A percentile compares a stretch with the other conserved stretches of the same genome.
These are phyloP conservation scores for Lasiommata megera DNA, from an alignment of 2,888 invertebrate species.

Conservation along the genomic window DNA sequence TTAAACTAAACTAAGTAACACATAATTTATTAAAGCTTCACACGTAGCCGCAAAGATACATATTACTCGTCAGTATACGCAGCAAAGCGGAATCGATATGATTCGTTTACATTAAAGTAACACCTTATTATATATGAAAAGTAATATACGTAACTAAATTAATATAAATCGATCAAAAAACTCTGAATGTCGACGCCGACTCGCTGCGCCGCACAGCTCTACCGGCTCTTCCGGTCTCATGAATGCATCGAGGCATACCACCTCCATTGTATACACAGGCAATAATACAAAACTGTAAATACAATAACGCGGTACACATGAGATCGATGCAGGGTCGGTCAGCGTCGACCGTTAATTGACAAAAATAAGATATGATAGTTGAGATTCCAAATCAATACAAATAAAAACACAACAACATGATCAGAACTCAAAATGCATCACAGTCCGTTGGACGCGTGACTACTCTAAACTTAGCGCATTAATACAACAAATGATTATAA, in stretches of 20 bases:
- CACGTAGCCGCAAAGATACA: neutral
- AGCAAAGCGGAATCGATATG: neutral
- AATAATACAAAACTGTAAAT: no score
- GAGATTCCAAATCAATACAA: slow-evolving; percentile 5
- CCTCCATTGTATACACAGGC: no score
- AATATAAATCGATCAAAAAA: neutral
- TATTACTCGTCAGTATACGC: neutral
- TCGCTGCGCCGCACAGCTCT: neutral
- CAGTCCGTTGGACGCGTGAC: no score
- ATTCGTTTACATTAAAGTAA: neutral
- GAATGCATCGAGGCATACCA: no score
- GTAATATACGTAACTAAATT: no score
- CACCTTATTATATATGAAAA: neutral
- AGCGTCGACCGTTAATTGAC: slow-evolving; percentile 25
- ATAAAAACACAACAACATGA: no score
- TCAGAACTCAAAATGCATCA: no score
- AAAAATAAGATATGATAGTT: slow-evolving; percentile 26
- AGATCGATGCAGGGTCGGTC: neutral
- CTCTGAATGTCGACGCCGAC: neutral
- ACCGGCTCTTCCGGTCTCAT: no score
- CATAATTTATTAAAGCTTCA: neutral
- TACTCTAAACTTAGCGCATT: no score
- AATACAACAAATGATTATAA: no score
- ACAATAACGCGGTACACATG: neutral
- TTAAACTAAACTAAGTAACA: neutral